Conservation (phyloP, 2,888 invertebrate species). For the Notodonta ziczac region DNA sequence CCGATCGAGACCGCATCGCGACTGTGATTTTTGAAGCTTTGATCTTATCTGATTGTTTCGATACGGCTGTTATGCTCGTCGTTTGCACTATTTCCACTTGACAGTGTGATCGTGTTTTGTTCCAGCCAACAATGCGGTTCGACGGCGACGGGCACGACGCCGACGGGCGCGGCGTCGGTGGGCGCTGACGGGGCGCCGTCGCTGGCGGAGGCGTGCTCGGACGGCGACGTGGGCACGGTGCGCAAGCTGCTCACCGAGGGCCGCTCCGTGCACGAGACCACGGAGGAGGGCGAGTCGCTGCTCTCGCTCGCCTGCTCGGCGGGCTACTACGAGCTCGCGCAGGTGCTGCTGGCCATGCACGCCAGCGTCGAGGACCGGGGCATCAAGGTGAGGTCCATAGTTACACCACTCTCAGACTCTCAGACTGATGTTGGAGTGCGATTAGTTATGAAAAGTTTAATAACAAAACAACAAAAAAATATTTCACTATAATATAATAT, state of each 20-base stretch:
- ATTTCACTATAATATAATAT: too few relatives aligned
- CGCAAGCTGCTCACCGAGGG: slow-evolving; percentile 96
- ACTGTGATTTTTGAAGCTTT: slow-evolving; percentile 79
- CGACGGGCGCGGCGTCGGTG: slow-evolving; percentile 85
- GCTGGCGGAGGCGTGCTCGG: slow-evolving; percentile 96
- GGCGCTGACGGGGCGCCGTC: slow-evolving; percentile 87
- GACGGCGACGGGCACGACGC: slow-evolving; percentile 71
- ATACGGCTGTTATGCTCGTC: background rate
- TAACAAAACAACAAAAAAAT: too few relatives aligned
- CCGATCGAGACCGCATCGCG: slow-evolving; percentile 68
- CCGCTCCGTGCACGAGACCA: slow-evolving; percentile 97
- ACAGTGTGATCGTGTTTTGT: slow-evolving; percentile 21
- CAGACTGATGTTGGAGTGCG: too few relatives aligned
- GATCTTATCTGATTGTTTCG: slow-evolving; percentile 79
- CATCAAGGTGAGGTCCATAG: slow-evolving; percentile 86
- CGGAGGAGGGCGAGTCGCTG: slow-evolving; percentile 98
- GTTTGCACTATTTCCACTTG: background rate
- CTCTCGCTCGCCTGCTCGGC: slow-evolving; percentile 98
- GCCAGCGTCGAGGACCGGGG: slow-evolving; percentile 99
- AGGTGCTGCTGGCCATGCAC: slow-evolving; percentile 98
- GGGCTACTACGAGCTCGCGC: slow-evolving; percentile 98
- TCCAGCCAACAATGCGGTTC: slow-evolving; percentile 77
- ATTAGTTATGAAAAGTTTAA: too few relatives aligned
- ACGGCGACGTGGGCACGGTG: slow-evolving; percentile 97
- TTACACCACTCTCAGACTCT: too few relatives aligned